These are phyloP conservation scores for Ficedula albicollis DNA, from an alignment of 2,797 vertebrate genomes.

Conservation along the genomic window DNA sequence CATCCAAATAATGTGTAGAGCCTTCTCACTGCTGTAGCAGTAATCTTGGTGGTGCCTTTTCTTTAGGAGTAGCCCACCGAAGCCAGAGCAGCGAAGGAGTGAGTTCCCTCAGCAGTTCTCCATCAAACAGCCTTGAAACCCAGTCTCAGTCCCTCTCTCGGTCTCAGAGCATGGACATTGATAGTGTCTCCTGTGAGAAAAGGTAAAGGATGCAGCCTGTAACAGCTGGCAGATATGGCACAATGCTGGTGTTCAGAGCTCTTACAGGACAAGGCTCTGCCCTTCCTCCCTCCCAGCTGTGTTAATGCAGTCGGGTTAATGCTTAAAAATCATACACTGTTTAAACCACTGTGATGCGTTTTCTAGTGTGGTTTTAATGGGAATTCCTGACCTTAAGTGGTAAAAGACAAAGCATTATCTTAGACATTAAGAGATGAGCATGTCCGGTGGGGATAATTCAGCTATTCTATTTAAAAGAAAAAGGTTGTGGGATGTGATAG, in stretches of 20 bases:
- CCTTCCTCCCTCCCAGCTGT: not conserved
- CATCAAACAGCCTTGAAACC: constrained; percentile 98
- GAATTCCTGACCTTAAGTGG: not conserved
- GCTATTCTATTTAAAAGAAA: not conserved
- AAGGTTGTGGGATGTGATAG: not conserved
- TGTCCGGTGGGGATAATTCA: not conserved
- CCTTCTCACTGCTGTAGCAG: not conserved
- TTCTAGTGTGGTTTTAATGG: not conserved
- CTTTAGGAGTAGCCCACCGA: constrained; percentile 89
- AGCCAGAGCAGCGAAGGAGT: constrained; percentile 99
- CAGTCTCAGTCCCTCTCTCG: constrained; percentile 97
- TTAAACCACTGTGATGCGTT: not conserved
- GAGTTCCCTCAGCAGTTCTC: constrained; percentile 98
- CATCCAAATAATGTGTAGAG: not conserved
- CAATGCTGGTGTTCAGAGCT: not conserved
- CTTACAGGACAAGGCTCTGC: not conserved
- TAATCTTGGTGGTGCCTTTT: constrained; percentile 18
- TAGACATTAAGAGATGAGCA: not conserved
- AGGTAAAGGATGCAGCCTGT: constrained; percentile 80
- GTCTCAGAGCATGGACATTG: constrained; percentile 99
- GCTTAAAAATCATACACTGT: not conserved
- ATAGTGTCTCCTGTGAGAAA: constrained; percentile 98
- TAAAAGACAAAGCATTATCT: not conserved
- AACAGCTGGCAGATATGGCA: not conserved
- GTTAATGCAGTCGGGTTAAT: not conserved